These are phyloP conservation scores for Dolichotis patagonum DNA, from an alignment of 2,113 vertebrate species.

Conservation along the genomic window DNA sequence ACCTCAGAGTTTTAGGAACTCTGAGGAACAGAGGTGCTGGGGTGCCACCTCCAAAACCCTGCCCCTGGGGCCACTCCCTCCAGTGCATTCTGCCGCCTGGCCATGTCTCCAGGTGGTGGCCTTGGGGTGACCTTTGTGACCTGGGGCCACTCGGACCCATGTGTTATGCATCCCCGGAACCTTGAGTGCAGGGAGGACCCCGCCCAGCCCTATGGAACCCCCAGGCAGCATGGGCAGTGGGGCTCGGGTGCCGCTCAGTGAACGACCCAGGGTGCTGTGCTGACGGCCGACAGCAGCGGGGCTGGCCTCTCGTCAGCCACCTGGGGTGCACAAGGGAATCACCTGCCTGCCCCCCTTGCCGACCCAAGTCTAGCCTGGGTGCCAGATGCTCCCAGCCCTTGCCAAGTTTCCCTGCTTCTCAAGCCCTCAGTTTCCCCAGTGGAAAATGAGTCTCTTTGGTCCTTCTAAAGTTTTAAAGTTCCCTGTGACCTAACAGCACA, in stretches of 20 bases:
- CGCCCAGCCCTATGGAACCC: background rate
- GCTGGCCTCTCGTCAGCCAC: background rate
- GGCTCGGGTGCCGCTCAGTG: background rate
- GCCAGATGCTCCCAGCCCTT: too few species aligned
- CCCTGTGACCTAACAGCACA: background rate
- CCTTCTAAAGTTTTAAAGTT: background rate
- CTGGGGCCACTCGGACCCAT: background rate
- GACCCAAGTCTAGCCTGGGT: background rate
- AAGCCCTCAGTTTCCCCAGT: background rate
- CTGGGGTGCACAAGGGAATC: background rate
- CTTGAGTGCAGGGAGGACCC: background rate
- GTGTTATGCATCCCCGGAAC: background rate
- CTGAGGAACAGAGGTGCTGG: background rate
- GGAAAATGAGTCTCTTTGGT: background rate
- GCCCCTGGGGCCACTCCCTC: background rate
- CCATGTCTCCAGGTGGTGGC: background rate
- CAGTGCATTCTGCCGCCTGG: background rate
- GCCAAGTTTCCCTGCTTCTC: background rate
- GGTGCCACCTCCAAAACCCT: too few species aligned
- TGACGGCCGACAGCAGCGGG: too few species aligned
- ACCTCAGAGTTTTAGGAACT: background rate
- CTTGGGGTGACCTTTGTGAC: background rate
- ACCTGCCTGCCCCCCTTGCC: accelerated
- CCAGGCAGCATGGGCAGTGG: too few species aligned
- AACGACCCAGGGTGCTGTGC: accelerated